Percentiles rank a stretch among this genome's conserved stretches.
Conservation (phyloP, 2,888 invertebrate genomes). For the Aphidoletes aphidimyza region DNA sequence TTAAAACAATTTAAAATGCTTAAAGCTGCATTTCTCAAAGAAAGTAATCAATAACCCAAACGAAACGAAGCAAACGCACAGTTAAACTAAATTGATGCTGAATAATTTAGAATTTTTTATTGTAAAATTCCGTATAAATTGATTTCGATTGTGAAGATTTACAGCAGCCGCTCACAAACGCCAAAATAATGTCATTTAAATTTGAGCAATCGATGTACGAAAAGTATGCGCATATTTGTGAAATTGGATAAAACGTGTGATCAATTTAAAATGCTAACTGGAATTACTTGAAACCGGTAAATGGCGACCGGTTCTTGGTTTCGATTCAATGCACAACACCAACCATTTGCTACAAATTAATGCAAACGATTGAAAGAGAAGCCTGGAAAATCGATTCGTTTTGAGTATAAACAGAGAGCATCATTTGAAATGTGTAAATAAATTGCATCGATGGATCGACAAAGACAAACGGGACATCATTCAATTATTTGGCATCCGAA, state of each 20-base stretch:
- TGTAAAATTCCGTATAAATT: neutral
- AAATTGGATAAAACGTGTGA: neutral
- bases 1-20: neutral
- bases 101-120: neutral
- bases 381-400: neutral
- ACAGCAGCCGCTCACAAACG: neutral
- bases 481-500: neutral
- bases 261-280: conserved; percentile 16
- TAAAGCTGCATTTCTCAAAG: neutral
- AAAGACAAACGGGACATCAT: neutral
- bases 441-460: neutral
- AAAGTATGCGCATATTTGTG: conserved; percentile 15
- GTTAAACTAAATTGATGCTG: neutral
- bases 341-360: no score
- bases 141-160: neutral
- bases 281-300: conserved; percentile 5
- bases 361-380: neutral
- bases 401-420: neutral
- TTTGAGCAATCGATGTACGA: neutral
- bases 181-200: conserved; percentile 48
- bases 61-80: neutral
- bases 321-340: no score
- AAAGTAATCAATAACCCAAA: conserved; percentile 30
- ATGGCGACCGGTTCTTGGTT: no score
- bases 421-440: conserved; percentile 39